Base-by-base conservation (phyloP, 2,888 invertebrate species). In the Drosophila lacicola region DNA sequence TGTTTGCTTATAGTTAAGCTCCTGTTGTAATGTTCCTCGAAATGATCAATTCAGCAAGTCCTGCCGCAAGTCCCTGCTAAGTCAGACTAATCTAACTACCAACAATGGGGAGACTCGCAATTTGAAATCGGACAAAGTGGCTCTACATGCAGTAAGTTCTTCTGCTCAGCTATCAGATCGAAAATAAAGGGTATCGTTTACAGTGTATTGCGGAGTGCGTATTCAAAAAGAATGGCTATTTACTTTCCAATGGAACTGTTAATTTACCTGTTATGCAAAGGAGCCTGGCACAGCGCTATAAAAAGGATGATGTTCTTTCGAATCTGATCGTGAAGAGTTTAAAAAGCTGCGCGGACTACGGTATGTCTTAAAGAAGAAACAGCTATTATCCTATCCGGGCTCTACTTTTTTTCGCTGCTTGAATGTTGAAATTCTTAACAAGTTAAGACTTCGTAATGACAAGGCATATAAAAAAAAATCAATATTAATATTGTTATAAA, bases 151-250 rank as follows among this genome's bases (percentile, higher is more conserved):
- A 14, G 82, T 82, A 44, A 63, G 65, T 62, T 19, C 33, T 13
- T 19, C 1, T n/a, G 0, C 41, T 4, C 29, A 3, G 5, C 37
- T 4, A 3, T 25, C 1, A 1, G 17, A 41, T 9, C n/a, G 10
- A 17, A 41, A 9, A 41, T 9, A 9, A 33, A 36, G 2, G 1
- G 1, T n/a, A 17, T 19, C 1, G 44, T 11, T 34, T 47, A 1
- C 10, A 82, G 82, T 87, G 82, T 17, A 73, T 88, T 51, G 85
- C 85, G 0, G 88, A 82, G 25, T 88, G 82, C n/a, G 57, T 71
- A 1, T 82, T 88, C 14, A 76, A 66, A 46, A 54, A 33, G 17
- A 71, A 67, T 36, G 82, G 80, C 0, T 87, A 39, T 39, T 17
- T 82, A 1, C 33, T 58, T 0, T 4, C 19, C 9, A 82, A 82